phyloP scores from a whole-genome alignment of 2,888 invertebrate species.

The Rhodophaea formosa region DNA sequence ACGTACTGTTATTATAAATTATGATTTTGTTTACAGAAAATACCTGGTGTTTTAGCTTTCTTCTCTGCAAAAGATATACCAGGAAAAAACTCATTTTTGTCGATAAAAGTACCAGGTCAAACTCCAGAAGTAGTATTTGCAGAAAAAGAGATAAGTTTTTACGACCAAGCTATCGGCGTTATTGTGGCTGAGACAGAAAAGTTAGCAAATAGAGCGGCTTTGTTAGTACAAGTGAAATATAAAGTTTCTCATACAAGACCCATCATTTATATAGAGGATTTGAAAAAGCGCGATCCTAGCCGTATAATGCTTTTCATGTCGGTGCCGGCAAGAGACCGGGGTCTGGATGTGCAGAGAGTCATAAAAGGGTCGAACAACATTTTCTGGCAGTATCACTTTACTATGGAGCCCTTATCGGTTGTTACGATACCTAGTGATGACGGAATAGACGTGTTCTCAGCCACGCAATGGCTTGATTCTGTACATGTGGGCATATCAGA shows the following conservation, averaged over 20 bases:
- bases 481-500: constrained; percentile 76
- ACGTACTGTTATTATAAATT: neutral
- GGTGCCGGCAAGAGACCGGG: constrained; percentile 53
- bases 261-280: constrained; percentile 50
- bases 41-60: constrained; percentile 84
- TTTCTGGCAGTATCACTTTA: constrained; percentile 84
- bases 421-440: constrained; percentile 84
- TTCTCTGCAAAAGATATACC: constrained; percentile 85
- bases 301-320: constrained; percentile 42
- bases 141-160: constrained; percentile 78
- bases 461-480: constrained; percentile 81
- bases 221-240: constrained; percentile 81
- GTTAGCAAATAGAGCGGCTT: constrained; percentile 80
- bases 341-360: constrained; percentile 63
- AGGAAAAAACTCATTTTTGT: constrained; percentile 82
- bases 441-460: constrained; percentile 81
- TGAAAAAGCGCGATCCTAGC: constrained; percentile 46
- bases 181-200: constrained; percentile 82
- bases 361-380: constrained; percentile 80
- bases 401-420: constrained; percentile 84
- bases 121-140: constrained; percentile 73
- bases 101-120: constrained; percentile 37
- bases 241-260: constrained; percentile 58
- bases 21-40: constrained; percentile 65
- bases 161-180: constrained; percentile 85